Evolutionary conservation across 2,888 invertebrate genomes (phyloP).

Genomic region (Xestoiulus laeticollis): DNA sequence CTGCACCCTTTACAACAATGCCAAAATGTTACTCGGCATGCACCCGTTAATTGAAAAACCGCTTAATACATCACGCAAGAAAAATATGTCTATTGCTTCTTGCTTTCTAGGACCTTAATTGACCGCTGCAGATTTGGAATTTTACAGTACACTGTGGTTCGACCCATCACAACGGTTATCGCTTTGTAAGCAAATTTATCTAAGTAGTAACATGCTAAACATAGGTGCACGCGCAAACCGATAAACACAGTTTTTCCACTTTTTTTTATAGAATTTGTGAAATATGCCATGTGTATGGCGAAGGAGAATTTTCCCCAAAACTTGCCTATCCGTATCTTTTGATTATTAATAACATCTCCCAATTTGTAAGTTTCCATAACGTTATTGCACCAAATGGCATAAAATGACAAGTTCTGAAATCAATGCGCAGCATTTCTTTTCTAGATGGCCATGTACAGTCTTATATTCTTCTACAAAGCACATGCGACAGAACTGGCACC

Average conservation of each 20-base stretch:
- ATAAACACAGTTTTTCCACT: neutral
- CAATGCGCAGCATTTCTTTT: conserved; percentile 54
- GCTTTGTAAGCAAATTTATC: conserved; percentile 76
- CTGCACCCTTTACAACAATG: neutral
- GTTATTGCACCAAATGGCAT: neutral
- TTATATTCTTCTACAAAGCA: conserved; percentile 92
- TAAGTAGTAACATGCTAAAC: neutral
- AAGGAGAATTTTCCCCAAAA: conserved; percentile 86
- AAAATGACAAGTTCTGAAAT: neutral
- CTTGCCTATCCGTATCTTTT: conserved; percentile 91
- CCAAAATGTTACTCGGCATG: too few species aligned
- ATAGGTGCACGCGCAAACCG: neutral
- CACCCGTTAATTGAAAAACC: too few species aligned
- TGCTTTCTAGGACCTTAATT: conserved; percentile 77
- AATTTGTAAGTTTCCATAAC: conserved; percentile 72
- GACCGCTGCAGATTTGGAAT: conserved; percentile 97
- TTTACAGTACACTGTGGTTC: conserved; percentile 90
- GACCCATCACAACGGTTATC: conserved; percentile 88
- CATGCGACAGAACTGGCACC: conserved; percentile 86
- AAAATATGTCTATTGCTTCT: conserved; percentile 59
- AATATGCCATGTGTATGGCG: conserved; percentile 84
- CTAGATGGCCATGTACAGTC: conserved; percentile 87
- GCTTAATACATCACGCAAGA: too few species aligned
- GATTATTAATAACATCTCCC: conserved; percentile 88
- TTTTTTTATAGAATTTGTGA: conserved; percentile 82